A percentile compares a stretch with the other conserved stretches of the same genome.
These are phyloP conservation scores for Apis cerana DNA, from an alignment of 1,140 invertebrate species.

Conservation along the genomic window DNA sequence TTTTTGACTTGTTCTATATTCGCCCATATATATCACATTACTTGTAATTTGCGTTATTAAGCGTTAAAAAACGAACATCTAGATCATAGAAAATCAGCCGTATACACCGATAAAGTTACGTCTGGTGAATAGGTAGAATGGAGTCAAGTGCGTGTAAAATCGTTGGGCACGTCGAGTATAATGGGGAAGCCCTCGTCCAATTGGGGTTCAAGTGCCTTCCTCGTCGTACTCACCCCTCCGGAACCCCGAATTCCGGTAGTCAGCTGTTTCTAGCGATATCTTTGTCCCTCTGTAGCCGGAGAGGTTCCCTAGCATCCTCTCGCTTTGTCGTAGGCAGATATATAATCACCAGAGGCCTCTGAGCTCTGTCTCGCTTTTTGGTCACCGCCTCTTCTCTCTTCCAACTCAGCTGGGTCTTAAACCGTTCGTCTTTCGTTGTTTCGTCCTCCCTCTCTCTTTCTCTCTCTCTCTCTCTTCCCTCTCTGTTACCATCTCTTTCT, in stretches of 20 bases:
- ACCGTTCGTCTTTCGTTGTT: slow-evolving; percentile 19
- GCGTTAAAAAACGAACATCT: neutral
- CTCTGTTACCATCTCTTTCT: neutral
- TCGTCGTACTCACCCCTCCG: slow-evolving; percentile 75
- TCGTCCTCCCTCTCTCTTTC: slow-evolving; percentile 27
- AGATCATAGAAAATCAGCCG: slow-evolving; percentile 58
- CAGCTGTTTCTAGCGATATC: slow-evolving; percentile 78
- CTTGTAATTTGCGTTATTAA: neutral
- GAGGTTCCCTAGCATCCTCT: slow-evolving; percentile 50
- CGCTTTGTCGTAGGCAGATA: slow-evolving; percentile 57
- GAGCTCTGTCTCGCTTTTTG: slow-evolving; percentile 39
- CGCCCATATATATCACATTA: neutral
- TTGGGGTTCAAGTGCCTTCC: slow-evolving; percentile 78
- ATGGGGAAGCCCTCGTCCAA: slow-evolving; percentile 73
- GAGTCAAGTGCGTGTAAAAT: slow-evolving; percentile 83
- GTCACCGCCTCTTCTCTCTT: slow-evolving; percentile 38
- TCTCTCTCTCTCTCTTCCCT: slow-evolving; percentile 11
- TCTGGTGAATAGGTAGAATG: slow-evolving; percentile 75
- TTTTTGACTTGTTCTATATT: neutral
- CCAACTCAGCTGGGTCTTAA: slow-evolving; percentile 50
- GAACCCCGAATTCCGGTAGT: slow-evolving; percentile 79
- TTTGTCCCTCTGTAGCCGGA: slow-evolving; percentile 56
- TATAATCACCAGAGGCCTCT: slow-evolving; percentile 57
- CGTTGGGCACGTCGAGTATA: slow-evolving; percentile 74
- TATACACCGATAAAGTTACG: slow-evolving; percentile 59